Evolutionary conservation across 2,113 vertebrate species (phyloP).

Genomic region (Psephotus haematonotus): DNA sequence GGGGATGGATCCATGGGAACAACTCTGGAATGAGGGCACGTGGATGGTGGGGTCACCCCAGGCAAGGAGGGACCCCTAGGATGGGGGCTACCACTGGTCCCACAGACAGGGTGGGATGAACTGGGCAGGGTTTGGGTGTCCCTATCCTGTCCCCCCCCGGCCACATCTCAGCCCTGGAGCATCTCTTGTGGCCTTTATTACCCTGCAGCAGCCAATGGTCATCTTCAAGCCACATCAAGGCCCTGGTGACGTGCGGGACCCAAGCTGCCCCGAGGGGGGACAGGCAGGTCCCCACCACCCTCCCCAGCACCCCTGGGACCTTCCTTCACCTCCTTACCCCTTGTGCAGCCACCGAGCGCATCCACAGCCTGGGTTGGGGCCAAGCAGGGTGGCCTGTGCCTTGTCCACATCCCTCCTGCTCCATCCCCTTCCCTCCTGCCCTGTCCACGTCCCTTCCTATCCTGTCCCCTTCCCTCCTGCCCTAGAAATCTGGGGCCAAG

Average conservation of each 20-base stretch:
- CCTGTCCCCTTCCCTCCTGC: neutral
- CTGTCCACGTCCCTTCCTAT: neutral
- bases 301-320: neutral
- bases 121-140: neutral
- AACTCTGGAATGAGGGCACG: neutral
- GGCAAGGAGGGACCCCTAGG: neutral
- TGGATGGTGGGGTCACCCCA: neutral
- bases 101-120: neutral
- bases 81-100: neutral
- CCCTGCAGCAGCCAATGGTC: neutral
- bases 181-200: neutral
- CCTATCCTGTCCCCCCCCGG: neutral
- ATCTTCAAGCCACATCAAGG: neutral
- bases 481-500: neutral
- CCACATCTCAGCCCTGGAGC: neutral
- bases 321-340: neutral
- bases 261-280: accelerated
- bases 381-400: no score
- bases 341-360: neutral
- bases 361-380: accelerated
- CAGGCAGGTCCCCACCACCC: accelerated
- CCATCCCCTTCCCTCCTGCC: neutral
- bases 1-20: neutral
- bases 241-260: accelerated
- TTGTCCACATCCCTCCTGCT: neutral